These are phyloP conservation scores for Sebastes wilsoni DNA, from an alignment of 2,797 vertebrate species.

Conservation along the genomic window DNA sequence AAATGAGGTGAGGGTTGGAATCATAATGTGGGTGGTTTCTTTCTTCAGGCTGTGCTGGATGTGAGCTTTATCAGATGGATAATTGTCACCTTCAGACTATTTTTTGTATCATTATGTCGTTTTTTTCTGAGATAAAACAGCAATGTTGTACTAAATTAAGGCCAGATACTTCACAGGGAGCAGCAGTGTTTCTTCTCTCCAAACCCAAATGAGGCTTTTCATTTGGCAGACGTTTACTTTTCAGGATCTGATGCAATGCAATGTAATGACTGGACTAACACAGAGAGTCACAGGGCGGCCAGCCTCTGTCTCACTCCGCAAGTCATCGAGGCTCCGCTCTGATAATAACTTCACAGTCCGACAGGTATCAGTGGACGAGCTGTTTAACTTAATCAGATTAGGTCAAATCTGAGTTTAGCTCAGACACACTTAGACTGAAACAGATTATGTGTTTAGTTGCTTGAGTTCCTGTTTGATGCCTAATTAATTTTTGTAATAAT, in stretches of 20 bases:
- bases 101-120: background rate
- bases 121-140: background rate
- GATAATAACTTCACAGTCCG: constrained; percentile 50
- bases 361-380: constrained; percentile 74
- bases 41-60: background rate
- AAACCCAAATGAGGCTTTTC: constrained; percentile 47
- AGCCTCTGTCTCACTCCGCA: constrained; percentile 14
- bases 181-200: constrained; percentile 15
- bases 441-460: background rate
- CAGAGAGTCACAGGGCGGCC: constrained; percentile 4
- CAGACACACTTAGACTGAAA: constrained; percentile 27
- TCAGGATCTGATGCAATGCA: constrained; percentile 65
- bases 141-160: background rate
- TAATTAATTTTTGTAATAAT: background rate
- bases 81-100: background rate
- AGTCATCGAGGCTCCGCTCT: constrained; percentile 48
- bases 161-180: constrained; percentile 6
- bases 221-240: constrained; percentile 56
- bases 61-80: background rate
- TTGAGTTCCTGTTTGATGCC: background rate
- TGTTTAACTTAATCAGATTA: constrained; percentile 79
- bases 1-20: constrained; percentile 60
- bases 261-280: constrained; percentile 61
- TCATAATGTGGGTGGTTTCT: constrained; percentile 40
- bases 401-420: constrained; percentile 59